phyloP scores from a whole-genome alignment of 2,113 vertebrate species.

The Albula goreensis region DNA sequence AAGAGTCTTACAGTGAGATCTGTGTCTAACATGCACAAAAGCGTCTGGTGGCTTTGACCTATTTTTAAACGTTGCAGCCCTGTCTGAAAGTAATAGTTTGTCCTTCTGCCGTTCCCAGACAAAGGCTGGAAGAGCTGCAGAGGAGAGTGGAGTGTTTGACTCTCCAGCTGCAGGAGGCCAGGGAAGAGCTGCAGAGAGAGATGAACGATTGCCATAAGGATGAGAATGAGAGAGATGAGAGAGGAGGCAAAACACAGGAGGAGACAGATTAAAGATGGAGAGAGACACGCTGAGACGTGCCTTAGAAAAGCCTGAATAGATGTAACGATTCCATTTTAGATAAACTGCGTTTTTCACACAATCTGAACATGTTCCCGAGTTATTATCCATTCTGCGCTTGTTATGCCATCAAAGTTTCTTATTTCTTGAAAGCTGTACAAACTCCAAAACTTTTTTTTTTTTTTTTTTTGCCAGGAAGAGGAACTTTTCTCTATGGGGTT shows the following conservation, averaged over 20 bases:
- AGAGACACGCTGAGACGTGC: not conserved
- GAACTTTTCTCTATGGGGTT: not conserved
- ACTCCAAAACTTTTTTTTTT: no score
- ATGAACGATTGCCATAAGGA: not conserved
- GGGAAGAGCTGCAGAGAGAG: not conserved
- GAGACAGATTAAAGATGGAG: not conserved
- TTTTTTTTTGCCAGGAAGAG: no score
- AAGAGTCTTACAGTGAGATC: not conserved
- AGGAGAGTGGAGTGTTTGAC: not conserved
- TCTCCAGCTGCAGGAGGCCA: not conserved
- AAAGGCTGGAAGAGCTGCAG: not conserved
- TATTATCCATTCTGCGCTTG: not conserved
- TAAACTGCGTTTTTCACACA: not conserved
- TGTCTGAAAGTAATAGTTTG: not conserved
- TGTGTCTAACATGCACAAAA: not conserved
- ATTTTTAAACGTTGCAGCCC: not conserved
- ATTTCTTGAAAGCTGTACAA: not conserved
- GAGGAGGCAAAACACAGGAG: not conserved
- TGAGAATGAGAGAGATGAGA: not conserved
- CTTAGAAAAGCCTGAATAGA: not conserved
- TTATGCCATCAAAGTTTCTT: not conserved
- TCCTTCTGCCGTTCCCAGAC: not conserved
- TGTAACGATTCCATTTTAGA: not conserved
- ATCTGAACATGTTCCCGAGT: not conserved
- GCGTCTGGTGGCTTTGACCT: not conserved